A percentile compares a stretch with the other conserved stretches of the same genome.
Conservation (phyloP, 2,888 invertebrate species). For the Strigamia transsilvanica region DNA sequence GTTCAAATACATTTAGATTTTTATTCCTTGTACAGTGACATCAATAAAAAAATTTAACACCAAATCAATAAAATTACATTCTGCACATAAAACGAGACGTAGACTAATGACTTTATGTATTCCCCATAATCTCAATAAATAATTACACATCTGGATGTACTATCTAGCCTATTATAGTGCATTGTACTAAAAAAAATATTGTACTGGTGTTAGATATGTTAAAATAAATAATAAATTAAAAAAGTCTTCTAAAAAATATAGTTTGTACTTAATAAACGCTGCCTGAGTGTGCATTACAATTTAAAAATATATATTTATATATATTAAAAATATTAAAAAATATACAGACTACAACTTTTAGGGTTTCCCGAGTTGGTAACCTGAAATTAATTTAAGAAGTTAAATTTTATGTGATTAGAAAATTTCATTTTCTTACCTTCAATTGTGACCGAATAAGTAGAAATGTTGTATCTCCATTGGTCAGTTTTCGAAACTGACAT, state of each 20-base stretch:
- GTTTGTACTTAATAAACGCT: slow-evolving; percentile 11
- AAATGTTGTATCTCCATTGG: slow-evolving; percentile 1
- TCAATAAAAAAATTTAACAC: not conserved
- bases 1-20: not conserved
- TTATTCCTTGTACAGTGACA: slow-evolving; percentile 7
- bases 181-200: slow-evolving; percentile 2
- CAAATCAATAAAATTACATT: not conserved
- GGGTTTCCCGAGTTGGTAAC: not conserved
- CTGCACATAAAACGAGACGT: not conserved
- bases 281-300: not conserved
- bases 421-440: not conserved
- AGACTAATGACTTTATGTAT: not conserved
- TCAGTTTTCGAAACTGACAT: not conserved
- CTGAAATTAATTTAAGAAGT: not conserved
- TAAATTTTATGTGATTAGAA: not conserved
- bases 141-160: not conserved
- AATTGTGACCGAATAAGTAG: slow-evolving; percentile 5
- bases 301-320: too few relatives aligned
- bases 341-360: not conserved
- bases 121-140: not conserved
- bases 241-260: slow-evolving; percentile 3
- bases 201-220: not conserved
- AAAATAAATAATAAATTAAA: not conserved
- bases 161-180: not conserved
- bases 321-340: not conserved